Base-by-base conservation (phyloP, 1,140 invertebrate species). In the Halyomorpha halys region DNA sequence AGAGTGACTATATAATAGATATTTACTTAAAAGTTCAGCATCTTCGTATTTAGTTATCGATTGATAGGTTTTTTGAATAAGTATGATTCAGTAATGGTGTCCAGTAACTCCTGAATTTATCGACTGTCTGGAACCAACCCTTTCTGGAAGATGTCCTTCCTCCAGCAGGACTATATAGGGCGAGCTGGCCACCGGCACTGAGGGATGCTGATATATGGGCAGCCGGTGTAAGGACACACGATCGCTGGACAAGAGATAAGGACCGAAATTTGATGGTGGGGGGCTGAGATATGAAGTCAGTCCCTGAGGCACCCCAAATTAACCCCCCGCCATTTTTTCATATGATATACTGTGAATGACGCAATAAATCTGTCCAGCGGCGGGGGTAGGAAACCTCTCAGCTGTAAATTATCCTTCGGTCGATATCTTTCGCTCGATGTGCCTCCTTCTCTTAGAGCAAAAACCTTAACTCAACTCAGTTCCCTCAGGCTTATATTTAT, bases 311-410 rank as follows among this genome's bases (percentile, higher is more conserved):
- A 21, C 47, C n/a, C 21, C n/a, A 49, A 49, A 49, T 49, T 49
- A 49, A 49, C 47, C 47, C 21, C 21, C 47, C n/a, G 47, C 47
- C n/a, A 49, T 49, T 49, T 49, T 49, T 49, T 49, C 47, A 49
- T 49, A 49, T 49, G 47, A 49, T 49, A 49, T 49, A 49, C 47
- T 49, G 47, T 49, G 47, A 49, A 49, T 49, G 47, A 49, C 47
- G 47, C 47, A 49, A 49, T 49, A 49, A 49, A 49, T 49, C 47
- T 49, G 47, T 49, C 21, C 34, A 39, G 34, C 34, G 34, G 34
- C 34, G 34, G 34, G 34, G 34, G 34, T 39, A 39, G 34, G 34
- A 39, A 39, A 39, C 34, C 34, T 39, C 34, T 39, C 34, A 39
- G 34, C 34, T 39, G 34, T 39, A 39, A 39, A 39, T 39, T 39